phyloP scores from a whole-genome alignment of 2,888 invertebrate species.

The Hoplodrina blanda region DNA sequence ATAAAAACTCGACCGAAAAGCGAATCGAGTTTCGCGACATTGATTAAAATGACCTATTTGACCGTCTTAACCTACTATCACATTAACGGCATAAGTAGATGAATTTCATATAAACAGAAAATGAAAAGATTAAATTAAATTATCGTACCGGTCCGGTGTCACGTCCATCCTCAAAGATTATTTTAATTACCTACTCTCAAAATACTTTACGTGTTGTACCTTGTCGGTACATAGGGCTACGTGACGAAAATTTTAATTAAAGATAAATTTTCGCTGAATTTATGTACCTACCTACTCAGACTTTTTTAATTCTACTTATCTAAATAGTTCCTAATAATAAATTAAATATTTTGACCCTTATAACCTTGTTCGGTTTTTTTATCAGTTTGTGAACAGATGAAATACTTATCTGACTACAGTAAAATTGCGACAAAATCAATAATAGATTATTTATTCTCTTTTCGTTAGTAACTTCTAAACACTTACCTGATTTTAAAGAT shows the following conservation, averaged over 20 bases:
- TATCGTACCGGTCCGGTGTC: background rate
- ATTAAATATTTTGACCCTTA: background rate
- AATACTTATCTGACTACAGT: background rate
- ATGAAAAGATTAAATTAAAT: background rate
- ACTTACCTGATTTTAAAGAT: constrained; percentile 28
- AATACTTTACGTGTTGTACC: too few relatives aligned
- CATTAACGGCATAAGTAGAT: background rate
- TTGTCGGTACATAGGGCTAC: background rate
- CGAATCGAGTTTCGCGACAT: constrained; percentile 8
- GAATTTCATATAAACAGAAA: background rate
- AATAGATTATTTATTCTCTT: background rate
- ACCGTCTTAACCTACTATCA: constrained; percentile 24
- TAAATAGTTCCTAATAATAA: too few relatives aligned
- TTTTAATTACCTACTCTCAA: background rate
- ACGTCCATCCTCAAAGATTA: background rate
- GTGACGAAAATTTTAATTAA: background rate
- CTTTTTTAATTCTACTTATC: too few relatives aligned
- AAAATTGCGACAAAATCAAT: background rate
- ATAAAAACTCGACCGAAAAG: background rate
- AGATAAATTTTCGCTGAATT: too few relatives aligned
- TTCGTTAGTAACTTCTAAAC: background rate
- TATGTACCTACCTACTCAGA: too few relatives aligned
- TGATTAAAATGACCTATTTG: constrained; percentile 46
- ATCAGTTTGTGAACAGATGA: background rate
- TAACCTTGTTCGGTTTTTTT: background rate